Percentiles rank a stretch among this genome's conserved stretches.
phyloP scores from a whole-genome alignment of 2,113 vertebrate species.

The Callipepla squamata region DNA sequence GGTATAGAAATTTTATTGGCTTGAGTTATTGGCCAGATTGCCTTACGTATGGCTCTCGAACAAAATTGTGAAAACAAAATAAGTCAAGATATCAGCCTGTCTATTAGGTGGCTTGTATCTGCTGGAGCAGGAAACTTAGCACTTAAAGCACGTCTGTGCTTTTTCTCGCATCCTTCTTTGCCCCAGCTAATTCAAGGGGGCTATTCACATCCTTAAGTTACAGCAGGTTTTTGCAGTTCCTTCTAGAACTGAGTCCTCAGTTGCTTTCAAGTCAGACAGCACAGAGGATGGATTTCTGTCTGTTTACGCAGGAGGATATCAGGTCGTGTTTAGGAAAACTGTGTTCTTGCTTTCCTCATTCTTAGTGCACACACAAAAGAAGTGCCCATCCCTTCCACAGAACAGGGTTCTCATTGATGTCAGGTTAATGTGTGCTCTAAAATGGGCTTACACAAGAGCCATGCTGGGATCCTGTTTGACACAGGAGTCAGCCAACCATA shows the following conservation, averaged over 20 bases:
- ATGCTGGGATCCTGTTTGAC: not conserved
- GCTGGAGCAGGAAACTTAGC: not conserved
- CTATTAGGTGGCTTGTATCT: not conserved
- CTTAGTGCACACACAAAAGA: not conserved
- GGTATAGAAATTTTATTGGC: not conserved
- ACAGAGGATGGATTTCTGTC: not conserved
- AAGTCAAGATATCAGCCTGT: fast-evolving
- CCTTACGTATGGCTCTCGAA: fast-evolving
- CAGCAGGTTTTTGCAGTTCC: not conserved
- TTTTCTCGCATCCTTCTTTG: not conserved
- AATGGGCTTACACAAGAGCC: not conserved
- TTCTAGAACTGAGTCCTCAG: not conserved
- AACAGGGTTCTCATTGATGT: not conserved
- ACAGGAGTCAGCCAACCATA: not conserved
- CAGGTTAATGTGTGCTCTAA: constrained; percentile 6
- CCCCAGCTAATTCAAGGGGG: not conserved
- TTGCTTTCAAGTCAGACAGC: not conserved
- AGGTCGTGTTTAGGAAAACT: not conserved
- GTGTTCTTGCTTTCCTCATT: not conserved
- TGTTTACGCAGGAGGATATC: not conserved
- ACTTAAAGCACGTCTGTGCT: not conserved
- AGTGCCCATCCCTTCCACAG: not conserved
- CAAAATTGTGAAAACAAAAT: not conserved
- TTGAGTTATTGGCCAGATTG: not conserved
- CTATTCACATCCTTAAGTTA: not conserved